Base-by-base conservation (phyloP, 2,797 vertebrate genomes). In the Gephyroberyx darwinii region DNA sequence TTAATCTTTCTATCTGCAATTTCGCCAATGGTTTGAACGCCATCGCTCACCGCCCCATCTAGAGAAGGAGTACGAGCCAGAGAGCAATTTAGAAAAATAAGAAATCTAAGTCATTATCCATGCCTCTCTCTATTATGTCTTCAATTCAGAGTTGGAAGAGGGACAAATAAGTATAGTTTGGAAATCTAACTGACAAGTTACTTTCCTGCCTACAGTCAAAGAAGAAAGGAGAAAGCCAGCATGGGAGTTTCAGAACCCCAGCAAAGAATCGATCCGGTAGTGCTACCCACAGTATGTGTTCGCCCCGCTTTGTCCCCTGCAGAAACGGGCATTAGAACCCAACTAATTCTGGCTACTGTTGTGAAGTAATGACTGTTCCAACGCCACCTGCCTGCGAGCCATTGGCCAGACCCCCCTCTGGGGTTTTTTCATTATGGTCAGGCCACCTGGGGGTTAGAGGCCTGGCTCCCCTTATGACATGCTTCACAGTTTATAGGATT, bases 291-390 rank as follows among this genome's bases (percentile, higher is more conserved):
- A 85, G 89, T 85, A 71, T 84, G 88, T 79, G 79, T 80, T 82
- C 83, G 20, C 82, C 81, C 84, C 53, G 77, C 71, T 89, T 84
- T 62, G 81, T 86, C 79, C 82, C 82, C 86, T 73, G 87, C 77
- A 84, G 85, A 84, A 86, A 86, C 74, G 2, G 79, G 83, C 86
- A 93, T 91, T 91, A 90, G 79, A 90, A 81, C 79, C 54, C 61
- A 50, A 80, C 90, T 91, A 91, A 93, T 88, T 91, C 88, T 83
- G 83, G 80, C 89, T 65, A 72, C 85, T 84, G 80, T 85, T 87
- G 87, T 86, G 84, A 91, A 88, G 90, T 91, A 93, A 93, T 90
- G 91, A 91, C 90, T 77, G 84, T 80, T 88, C 87, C 89, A 84
- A 78, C 80, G 88, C 89, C 90, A 91, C 91, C 91, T 89, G 90